Percentiles rank a stretch among this genome's conserved stretches.
These are phyloP conservation scores for Ormyrus labotus DNA, from an alignment of 2,888 invertebrate genomes.

Conservation along the genomic window DNA sequence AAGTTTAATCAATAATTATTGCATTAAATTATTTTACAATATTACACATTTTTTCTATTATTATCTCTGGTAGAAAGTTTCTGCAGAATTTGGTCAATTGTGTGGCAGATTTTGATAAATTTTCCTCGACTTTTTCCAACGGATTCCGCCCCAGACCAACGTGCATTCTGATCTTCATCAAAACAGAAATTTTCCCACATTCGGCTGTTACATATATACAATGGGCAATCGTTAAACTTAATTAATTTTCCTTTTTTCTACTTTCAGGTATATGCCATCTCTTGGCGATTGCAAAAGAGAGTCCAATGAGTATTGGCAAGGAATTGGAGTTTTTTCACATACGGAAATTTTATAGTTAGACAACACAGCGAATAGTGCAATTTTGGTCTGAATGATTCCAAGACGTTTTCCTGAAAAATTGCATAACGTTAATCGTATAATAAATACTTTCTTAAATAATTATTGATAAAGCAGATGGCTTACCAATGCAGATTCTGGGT, in stretches of 20 bases:
- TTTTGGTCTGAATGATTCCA: slow-evolving; percentile 55
- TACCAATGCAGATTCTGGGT: slow-evolving; percentile 69
- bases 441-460: neutral
- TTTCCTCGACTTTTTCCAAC: too few species aligned
- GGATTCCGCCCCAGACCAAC: too few species aligned
- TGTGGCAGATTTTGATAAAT: too few species aligned
- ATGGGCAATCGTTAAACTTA: neutral
- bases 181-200: too few species aligned
- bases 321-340: slow-evolving; percentile 49
- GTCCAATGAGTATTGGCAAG: slow-evolving; percentile 21
- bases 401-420: slow-evolving; percentile 53
- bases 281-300: slow-evolving; percentile 42
- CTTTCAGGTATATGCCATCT: slow-evolving; percentile 40
- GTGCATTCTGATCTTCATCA: too few species aligned
- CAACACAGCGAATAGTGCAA: slow-evolving; percentile 50
- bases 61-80: too few species aligned
- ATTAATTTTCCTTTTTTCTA: slow-evolving; percentile 32
- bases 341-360: slow-evolving; percentile 46
- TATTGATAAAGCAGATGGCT: slow-evolving; percentile 13
- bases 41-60: too few species aligned
- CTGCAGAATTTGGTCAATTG: too few species aligned
- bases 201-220: too few species aligned
- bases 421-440: neutral
- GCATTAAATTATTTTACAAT: too few species aligned
- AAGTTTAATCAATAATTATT: too few species aligned